Conservation (phyloP, 2,113 vertebrate species). For the Cercocebus atys region DNA sequence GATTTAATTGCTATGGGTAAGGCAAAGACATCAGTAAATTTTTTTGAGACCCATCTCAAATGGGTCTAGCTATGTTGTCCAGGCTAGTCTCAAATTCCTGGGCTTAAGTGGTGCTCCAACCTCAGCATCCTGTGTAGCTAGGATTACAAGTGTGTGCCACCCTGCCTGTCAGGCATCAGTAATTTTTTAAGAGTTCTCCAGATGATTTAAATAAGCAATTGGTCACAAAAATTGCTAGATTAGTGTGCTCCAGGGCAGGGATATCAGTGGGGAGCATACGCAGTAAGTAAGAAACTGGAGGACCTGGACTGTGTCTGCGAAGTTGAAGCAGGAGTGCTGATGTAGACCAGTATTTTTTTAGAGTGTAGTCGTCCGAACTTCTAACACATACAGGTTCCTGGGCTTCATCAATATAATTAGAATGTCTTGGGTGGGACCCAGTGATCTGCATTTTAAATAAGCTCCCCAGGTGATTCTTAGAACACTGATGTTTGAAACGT, state of each 20-base stretch:
- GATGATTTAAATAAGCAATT: neutral
- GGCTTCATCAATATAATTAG: neutral
- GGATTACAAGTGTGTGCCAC: no score
- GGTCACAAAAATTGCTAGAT: neutral
- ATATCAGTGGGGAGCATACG: neutral
- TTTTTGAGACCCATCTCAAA: no score
- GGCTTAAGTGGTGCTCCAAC: no score
- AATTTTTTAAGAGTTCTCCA: neutral
- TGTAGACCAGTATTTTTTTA: neutral
- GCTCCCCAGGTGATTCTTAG: neutral
- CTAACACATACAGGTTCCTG: neutral
- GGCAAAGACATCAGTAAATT: no score
- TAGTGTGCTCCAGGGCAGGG: no score
- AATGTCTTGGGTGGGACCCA: neutral
- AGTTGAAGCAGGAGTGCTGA: neutral
- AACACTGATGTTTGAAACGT: neutral
- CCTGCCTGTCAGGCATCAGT: neutral
- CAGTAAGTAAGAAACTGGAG: neutral
- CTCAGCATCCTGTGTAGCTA: no score
- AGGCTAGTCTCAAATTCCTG: no score
- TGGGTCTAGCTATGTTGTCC: no score
- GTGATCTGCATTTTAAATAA: neutral
- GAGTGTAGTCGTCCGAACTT: neutral
- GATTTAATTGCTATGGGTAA: neutral
- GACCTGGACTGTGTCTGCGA: no score